Evolutionary conservation across 2,797 vertebrate species (phyloP).

Genomic region (Loris lydekkerianus): DNA sequence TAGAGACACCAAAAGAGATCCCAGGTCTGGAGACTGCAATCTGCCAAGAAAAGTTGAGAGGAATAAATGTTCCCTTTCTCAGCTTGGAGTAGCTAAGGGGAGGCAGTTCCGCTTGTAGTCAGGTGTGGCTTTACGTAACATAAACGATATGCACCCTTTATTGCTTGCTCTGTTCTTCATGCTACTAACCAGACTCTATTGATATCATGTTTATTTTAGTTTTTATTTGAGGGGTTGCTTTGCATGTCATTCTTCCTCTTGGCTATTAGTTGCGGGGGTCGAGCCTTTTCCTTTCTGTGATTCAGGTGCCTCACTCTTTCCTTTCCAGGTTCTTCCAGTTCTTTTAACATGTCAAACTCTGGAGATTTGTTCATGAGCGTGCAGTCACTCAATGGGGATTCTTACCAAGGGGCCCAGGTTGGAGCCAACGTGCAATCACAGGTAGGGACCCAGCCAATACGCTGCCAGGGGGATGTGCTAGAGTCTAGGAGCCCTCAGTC

Average conservation of each 20-base stretch:
- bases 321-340: constrained; percentile 99
- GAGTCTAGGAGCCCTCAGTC: constrained; percentile 85
- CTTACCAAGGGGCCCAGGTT: constrained; percentile 99
- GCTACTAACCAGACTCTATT: constrained; percentile 89
- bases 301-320: constrained; percentile 94
- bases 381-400: constrained; percentile 99
- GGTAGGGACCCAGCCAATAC: constrained; percentile 94
- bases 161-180: constrained; percentile 88
- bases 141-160: constrained; percentile 78
- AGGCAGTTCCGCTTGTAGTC: constrained; percentile 75
- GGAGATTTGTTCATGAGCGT: constrained; percentile 99
- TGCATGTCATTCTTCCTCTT: constrained; percentile 90
- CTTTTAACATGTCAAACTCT: constrained; percentile 99
- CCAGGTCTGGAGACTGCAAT: neutral
- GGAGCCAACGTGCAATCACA: constrained; percentile 99
- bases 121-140: constrained; percentile 84
- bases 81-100: constrained; percentile 73
- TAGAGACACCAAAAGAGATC: neutral
- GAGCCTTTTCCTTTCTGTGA: constrained; percentile 92
- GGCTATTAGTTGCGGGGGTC: constrained; percentile 90
- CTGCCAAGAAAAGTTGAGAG: neutral
- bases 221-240: constrained; percentile 86
- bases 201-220: constrained; percentile 87
- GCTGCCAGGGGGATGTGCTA: constrained; percentile 87
- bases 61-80: neutral